Conservation (phyloP, 2,888 invertebrate genomes). For the Thereva nobilitata region DNA sequence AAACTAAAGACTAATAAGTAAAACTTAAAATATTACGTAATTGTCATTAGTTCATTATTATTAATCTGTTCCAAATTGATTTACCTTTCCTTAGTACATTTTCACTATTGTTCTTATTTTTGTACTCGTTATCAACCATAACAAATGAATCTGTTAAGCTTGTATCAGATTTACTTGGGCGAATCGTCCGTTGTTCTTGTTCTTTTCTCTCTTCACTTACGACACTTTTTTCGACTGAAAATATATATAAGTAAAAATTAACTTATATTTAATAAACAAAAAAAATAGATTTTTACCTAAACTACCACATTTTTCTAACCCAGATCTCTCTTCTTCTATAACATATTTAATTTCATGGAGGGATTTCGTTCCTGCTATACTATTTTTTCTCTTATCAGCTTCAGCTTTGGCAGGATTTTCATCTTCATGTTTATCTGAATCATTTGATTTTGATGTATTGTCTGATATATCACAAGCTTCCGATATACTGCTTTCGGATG, state of each 20-base stretch:
- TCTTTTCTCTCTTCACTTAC: conserved; percentile 55
- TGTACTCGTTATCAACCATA: conserved; percentile 65
- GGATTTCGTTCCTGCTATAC: conserved; percentile 56
- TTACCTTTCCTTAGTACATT: conserved; percentile 55
- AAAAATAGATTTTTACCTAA: conserved; percentile 42
- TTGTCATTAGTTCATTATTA: no score
- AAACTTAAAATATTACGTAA: no score
- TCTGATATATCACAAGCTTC: conserved; percentile 75
- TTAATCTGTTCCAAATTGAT: neutral
- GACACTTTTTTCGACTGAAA: conserved; percentile 47
- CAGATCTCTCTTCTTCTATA: conserved; percentile 48
- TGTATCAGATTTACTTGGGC: conserved; percentile 88
- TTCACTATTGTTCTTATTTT: conserved; percentile 48
- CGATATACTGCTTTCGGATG: conserved; percentile 86
- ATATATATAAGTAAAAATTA: neutral
- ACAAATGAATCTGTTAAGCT: conserved; percentile 90
- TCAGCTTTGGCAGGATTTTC: conserved; percentile 2
- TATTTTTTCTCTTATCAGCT: conserved; percentile 52
- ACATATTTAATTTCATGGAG: conserved; percentile 58
- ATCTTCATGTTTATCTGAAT: conserved; percentile 60
- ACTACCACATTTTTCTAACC: conserved; percentile 44
- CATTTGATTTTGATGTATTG: conserved; percentile 70
- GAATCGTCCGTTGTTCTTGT: conserved; percentile 68
- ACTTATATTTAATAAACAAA: neutral
- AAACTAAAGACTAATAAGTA: no score